phyloP scores from a whole-genome alignment of 1,140 invertebrate genomes.

The Pararge aegeria region DNA sequence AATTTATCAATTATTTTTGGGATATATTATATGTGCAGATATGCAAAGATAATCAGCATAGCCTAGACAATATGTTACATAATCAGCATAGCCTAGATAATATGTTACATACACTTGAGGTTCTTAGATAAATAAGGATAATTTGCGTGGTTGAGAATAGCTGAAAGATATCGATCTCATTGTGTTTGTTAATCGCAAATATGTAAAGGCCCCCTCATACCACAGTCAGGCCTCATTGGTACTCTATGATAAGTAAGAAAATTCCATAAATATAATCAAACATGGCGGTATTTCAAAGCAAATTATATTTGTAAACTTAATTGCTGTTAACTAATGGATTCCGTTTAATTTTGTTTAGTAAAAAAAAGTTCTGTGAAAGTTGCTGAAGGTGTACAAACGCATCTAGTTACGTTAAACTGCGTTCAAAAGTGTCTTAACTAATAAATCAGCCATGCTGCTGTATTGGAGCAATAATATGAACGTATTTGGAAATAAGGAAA shows the following conservation, averaged over 20 bases:
- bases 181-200: slow-evolving; percentile 27
- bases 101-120: slow-evolving; percentile 23
- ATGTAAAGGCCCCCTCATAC: slow-evolving; percentile 8
- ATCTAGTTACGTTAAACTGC: too few species aligned
- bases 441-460: too few species aligned
- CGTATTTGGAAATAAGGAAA: too few species aligned
- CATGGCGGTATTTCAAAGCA: too few species aligned
- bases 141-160: slow-evolving; percentile 26
- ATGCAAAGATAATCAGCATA: slow-evolving; percentile 21
- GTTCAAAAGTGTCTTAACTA: too few species aligned
- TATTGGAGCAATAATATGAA: too few species aligned
- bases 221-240: background rate
- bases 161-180: slow-evolving; percentile 30
- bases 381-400: too few species aligned
- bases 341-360: too few species aligned
- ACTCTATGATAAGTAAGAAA: background rate
- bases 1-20: slow-evolving; percentile 5
- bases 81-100: slow-evolving; percentile 23
- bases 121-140: slow-evolving; percentile 28
- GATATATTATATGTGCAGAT: slow-evolving; percentile 11
- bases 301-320: too few species aligned
- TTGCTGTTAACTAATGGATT: too few species aligned
- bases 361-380: too few species aligned
- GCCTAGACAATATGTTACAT: slow-evolving; percentile 20
- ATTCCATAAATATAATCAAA: too few species aligned